Evolutionary conservation across 2,888 invertebrate species (phyloP).

Genomic region (Stenolophus ochropezus): DNA sequence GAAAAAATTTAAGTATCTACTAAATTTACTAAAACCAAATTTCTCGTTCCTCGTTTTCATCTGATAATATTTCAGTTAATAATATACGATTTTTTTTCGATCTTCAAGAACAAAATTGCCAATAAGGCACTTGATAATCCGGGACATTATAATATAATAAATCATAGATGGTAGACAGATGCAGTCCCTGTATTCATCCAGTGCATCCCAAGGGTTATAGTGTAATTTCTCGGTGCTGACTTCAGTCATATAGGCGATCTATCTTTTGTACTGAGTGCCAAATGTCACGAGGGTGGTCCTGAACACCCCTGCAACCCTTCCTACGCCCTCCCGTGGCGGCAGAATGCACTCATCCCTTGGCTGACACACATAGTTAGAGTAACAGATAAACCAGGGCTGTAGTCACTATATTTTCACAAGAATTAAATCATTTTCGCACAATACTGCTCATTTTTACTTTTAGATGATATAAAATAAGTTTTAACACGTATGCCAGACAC

Average conservation of each 20-base stretch:
- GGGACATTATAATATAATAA: not conserved
- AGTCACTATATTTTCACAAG: too few species aligned
- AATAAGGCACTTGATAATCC: too few species aligned
- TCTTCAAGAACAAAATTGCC: too few species aligned
- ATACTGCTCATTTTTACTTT: not conserved
- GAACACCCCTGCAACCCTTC: slow-evolving; percentile 29
- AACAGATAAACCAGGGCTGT: not conserved
- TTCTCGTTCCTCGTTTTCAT: too few species aligned
- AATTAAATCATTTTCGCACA: not conserved
- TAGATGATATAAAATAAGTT: not conserved
- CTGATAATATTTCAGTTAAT: too few species aligned
- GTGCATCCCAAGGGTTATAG: slow-evolving; percentile 4
- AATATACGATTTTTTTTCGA: too few species aligned
- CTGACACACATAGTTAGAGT: not conserved
- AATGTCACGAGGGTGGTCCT: slow-evolving; percentile 47
- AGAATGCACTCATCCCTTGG: slow-evolving; percentile 12
- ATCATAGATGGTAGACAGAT: not conserved
- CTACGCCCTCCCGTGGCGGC: not conserved
- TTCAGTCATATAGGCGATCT: slow-evolving; percentile 50
- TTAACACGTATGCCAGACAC: too few species aligned
- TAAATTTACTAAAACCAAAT: too few species aligned
- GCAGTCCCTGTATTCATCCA: not conserved
- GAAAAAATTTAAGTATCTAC: too few species aligned
- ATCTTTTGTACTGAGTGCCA: slow-evolving; percentile 48
- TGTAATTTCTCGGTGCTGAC: slow-evolving; percentile 57